Percentiles rank a stretch among this genome's conserved stretches.
phyloP scores from a whole-genome alignment of 2,113 vertebrate species.

The Hypomesus transpacificus region DNA sequence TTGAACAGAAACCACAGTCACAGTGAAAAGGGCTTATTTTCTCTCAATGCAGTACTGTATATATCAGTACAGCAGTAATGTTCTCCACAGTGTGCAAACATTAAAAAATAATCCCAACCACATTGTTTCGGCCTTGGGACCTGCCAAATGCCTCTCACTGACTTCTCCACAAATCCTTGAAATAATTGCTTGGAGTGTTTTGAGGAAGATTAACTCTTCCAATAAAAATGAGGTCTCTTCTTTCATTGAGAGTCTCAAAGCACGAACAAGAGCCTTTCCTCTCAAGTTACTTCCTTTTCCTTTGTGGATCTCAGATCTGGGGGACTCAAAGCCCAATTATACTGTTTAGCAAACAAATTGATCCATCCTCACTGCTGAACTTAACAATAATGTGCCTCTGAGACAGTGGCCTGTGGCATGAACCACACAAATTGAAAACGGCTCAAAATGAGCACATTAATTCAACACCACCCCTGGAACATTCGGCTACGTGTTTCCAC shows the following conservation, averaged over 20 bases:
- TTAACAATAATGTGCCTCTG: background rate
- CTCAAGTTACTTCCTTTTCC: constrained; percentile 5
- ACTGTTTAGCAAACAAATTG: constrained; percentile 50
- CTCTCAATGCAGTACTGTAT: background rate
- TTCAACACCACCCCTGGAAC: background rate
- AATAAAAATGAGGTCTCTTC: constrained; percentile 13
- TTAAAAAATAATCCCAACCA: constrained; percentile 20
- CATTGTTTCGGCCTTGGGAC: constrained; percentile 37
- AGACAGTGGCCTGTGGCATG: background rate
- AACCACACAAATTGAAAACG: constrained; percentile 9
- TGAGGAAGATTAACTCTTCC: constrained; percentile 42
- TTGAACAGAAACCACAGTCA: background rate
- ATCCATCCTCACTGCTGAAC: constrained; percentile 26
- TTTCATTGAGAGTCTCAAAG: constrained; percentile 28
- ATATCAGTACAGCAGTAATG: background rate
- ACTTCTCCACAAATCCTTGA: constrained; percentile 37
- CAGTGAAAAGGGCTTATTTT: background rate
- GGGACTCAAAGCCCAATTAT: constrained; percentile 38
- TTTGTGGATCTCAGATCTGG: constrained; percentile 16
- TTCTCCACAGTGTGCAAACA: constrained; percentile 34
- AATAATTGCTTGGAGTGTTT: constrained; percentile 31
- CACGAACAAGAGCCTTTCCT: constrained; percentile 12
- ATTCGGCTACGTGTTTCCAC: background rate
- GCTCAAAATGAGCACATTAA: constrained; percentile 3
- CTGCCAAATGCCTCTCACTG: constrained; percentile 36